Percentiles rank a stretch among this genome's conserved stretches.
Evolutionary conservation across 2,888 invertebrate species (phyloP).

Genomic region (Gnatocerus cornutus): DNA sequence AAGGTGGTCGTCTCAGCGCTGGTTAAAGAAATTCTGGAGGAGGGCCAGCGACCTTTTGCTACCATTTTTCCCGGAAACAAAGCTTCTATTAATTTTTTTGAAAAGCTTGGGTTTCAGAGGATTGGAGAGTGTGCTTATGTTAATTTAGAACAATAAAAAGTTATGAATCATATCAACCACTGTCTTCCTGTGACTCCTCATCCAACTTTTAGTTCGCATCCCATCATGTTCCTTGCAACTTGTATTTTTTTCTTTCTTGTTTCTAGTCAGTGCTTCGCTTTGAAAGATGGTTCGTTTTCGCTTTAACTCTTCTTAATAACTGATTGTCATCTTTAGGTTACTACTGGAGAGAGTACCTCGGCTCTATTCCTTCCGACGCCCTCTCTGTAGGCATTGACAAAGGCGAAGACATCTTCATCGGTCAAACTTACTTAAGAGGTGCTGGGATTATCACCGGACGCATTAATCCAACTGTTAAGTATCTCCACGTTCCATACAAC

Average conservation of each 20-base stretch:
- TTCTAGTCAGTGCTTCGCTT: too few relatives aligned
- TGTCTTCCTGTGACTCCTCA: too few relatives aligned
- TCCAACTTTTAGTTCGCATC: too few relatives aligned
- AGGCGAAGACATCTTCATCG: constrained; percentile 6
- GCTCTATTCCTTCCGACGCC: neutral
- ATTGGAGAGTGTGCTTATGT: neutral
- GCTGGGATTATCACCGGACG: neutral
- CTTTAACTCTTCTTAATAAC: too few relatives aligned
- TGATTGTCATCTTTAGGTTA: too few relatives aligned
- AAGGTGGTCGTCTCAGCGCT: constrained; percentile 63
- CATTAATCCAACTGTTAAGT: too few relatives aligned
- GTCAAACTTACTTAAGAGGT: neutral
- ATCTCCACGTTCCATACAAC: too few relatives aligned
- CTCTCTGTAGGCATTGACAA: neutral
- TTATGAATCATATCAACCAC: neutral
- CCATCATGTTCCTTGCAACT: too few relatives aligned
- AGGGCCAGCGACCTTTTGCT: constrained; percentile 61
- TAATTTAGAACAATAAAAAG: neutral
- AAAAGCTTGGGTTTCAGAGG: constrained; percentile 61
- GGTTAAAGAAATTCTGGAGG: constrained; percentile 64
- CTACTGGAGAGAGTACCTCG: constrained; percentile 17
- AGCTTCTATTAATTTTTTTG: constrained; percentile 65
- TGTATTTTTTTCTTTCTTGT: too few relatives aligned
- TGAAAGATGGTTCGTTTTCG: too few relatives aligned
- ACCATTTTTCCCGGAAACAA: constrained; percentile 64